phyloP scores from a whole-genome alignment of 2,113 vertebrate species.

The Chloropsis hardwickii region DNA sequence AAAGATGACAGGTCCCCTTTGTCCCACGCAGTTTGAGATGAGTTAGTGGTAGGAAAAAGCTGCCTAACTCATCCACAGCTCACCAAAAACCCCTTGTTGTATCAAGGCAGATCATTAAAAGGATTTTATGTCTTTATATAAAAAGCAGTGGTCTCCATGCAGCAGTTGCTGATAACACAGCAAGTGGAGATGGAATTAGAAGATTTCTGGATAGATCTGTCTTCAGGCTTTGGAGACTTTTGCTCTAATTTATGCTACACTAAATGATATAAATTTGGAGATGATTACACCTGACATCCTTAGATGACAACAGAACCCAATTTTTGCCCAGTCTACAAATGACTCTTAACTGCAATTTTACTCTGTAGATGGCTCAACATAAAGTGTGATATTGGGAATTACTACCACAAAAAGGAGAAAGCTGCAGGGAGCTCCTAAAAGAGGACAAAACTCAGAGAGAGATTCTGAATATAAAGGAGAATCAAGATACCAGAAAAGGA shows the following conservation, averaged over 20 bases:
- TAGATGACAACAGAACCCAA: background rate
- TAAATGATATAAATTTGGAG: background rate
- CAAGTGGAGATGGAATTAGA: background rate
- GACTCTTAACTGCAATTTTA: background rate
- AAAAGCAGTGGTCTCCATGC: background rate
- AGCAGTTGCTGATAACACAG: background rate
- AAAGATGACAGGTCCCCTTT: background rate
- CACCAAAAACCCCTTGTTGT: background rate
- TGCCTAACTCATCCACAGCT: background rate
- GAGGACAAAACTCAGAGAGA: background rate
- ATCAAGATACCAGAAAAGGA: background rate
- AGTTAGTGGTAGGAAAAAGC: background rate
- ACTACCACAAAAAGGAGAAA: background rate
- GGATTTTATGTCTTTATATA: background rate
- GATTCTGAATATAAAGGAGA: background rate
- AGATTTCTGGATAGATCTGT: background rate
- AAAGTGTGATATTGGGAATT: background rate
- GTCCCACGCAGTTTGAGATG: background rate
- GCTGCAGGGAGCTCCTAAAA: background rate
- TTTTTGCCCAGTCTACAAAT: background rate
- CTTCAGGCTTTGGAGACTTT: background rate
- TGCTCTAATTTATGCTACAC: background rate
- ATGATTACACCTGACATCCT: background rate
- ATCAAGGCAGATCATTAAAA: background rate
- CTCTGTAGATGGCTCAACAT: background rate